Evolutionary conservation across 1,140 invertebrate genomes (phyloP).

Genomic region (Myzus persicae): DNA sequence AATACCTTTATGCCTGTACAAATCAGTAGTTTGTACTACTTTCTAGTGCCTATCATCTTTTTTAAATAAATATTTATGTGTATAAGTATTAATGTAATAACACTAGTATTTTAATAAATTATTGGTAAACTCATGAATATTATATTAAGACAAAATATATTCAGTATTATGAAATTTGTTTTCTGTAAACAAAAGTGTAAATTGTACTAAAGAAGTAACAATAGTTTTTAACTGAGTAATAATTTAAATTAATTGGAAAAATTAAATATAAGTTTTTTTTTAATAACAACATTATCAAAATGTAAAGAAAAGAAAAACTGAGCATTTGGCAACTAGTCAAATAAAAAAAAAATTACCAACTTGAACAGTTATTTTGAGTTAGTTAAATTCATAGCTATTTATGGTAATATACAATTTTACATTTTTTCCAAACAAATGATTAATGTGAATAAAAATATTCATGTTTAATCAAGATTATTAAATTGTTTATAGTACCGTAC

Average conservation of each 20-base stretch:
- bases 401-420: background rate
- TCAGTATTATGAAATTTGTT: too few relatives aligned
- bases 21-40: background rate
- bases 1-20: background rate
- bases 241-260: background rate
- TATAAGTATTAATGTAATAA: too few relatives aligned
- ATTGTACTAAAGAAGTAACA: background rate
- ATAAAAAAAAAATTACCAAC: too few relatives aligned
- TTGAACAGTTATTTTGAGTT: background rate
- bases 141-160: too few relatives aligned
- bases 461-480: background rate
- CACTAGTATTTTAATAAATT: too few relatives aligned
- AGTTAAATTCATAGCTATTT: background rate
- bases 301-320: too few relatives aligned
- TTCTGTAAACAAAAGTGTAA: too few relatives aligned
- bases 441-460: background rate
- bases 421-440: background rate
- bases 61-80: background rate
- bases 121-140: too few relatives aligned
- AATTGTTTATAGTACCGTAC: background rate
- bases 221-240: too few relatives aligned
- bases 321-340: too few relatives aligned
- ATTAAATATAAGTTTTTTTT: too few relatives aligned
- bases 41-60: background rate
- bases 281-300: too few relatives aligned